Percentiles rank a stretch among this genome's conserved stretches.
These are phyloP conservation scores for Amphipoea oculea DNA, from an alignment of 2,888 invertebrate genomes.

Conservation along the genomic window DNA sequence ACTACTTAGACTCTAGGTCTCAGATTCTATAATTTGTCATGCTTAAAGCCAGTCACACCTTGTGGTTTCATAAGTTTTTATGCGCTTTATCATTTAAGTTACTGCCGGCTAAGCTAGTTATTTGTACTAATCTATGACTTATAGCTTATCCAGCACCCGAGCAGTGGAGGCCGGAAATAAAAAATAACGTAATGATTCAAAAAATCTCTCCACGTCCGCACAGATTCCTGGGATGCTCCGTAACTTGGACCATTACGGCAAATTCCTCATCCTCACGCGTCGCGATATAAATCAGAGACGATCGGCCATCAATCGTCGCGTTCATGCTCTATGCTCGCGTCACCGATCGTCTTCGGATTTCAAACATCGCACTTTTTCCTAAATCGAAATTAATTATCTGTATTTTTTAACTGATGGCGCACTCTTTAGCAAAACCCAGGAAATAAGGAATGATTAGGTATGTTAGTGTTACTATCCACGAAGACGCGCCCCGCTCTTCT, in stretches of 20 bases:
- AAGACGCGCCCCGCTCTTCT: too few species aligned
- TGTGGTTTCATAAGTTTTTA: not conserved
- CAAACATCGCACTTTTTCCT: conserved; percentile 28
- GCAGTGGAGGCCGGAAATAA: conserved; percentile 10
- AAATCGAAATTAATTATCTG: conserved; percentile 18
- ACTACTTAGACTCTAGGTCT: too few species aligned
- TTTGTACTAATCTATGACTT: too few species aligned
- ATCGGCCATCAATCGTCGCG: conserved; percentile 59
- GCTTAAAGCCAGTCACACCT: not conserved
- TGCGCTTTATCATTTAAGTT: not conserved
- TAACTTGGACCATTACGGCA: conserved; percentile 43
- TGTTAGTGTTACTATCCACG: too few species aligned
- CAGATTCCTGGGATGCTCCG: conserved; percentile 40
- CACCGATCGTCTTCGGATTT: conserved; percentile 38
- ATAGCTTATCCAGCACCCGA: not conserved
- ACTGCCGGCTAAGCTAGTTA: not conserved
- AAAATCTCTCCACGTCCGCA: conserved; percentile 29
- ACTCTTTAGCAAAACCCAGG: conserved; percentile 6
- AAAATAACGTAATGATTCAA: conserved; percentile 26
- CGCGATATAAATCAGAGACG: conserved; percentile 51
- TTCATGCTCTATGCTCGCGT: conserved; percentile 53
- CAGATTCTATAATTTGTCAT: not conserved
- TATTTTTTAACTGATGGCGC: conserved; percentile 5
- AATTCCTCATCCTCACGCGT: conserved; percentile 41
- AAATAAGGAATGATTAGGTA: not conserved